These are phyloP conservation scores for Vandiemenella viatica DNA, from an alignment of 2,888 invertebrate genomes.

Conservation along the genomic window DNA sequence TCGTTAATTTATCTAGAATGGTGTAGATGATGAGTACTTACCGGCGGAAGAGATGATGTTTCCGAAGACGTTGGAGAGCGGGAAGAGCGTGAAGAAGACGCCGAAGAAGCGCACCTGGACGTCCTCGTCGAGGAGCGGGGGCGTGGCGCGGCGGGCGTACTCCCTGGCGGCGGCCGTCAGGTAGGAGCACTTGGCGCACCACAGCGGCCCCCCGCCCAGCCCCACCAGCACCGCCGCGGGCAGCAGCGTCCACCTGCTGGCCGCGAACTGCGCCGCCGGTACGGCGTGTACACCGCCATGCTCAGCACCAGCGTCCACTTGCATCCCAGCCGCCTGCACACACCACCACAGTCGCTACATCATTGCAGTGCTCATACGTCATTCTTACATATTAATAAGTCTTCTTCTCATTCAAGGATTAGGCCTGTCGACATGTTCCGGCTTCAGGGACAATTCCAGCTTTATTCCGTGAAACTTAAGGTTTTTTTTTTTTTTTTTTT, in stretches of 20 bases:
- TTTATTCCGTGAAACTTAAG: too few relatives aligned
- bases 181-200: conserved; percentile 93
- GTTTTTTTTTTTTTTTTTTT: too few relatives aligned
- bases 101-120: conserved; percentile 70
- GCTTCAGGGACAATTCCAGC: too few relatives aligned
- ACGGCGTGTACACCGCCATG: conserved; percentile 76
- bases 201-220: conserved; percentile 79
- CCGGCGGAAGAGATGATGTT: conserved; percentile 78
- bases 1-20: too few relatives aligned
- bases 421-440: too few relatives aligned
- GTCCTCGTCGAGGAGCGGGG: conserved; percentile 39
- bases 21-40: too few relatives aligned
- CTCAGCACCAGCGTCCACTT: conserved; percentile 79
- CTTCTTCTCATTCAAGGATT: too few relatives aligned
- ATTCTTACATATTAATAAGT: too few relatives aligned
- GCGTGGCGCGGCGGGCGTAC: conserved; percentile 55
- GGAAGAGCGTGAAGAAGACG: conserved; percentile 90
- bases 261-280: conserved; percentile 79
- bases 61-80: conserved; percentile 91
- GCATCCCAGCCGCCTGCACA: conserved; percentile 70
- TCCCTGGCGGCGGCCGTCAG: conserved; percentile 70
- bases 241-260: conserved; percentile 66
- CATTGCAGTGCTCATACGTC: too few relatives aligned
- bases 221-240: conserved; percentile 74
- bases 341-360: too few relatives aligned